Conservation (phyloP, 1,140 invertebrate genomes). For the Aradophagus sp. region DNA sequence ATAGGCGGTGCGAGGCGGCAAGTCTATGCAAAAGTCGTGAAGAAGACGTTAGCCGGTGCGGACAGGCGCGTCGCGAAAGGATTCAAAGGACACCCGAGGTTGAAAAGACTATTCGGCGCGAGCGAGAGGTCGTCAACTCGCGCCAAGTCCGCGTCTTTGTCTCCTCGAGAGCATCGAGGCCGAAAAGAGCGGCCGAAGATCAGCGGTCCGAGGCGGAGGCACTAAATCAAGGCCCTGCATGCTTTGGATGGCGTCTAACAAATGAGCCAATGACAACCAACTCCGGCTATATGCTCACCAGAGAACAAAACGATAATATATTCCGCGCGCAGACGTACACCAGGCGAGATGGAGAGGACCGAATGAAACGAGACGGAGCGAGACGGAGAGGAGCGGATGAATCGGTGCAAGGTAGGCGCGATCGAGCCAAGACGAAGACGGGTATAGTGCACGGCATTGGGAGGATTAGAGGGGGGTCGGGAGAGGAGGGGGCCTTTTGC, state of each 20-base stretch:
- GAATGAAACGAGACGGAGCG: conserved; percentile 1
- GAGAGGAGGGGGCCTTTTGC: conserved; percentile 56
- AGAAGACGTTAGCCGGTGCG: conserved; percentile 46
- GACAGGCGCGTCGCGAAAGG: conserved; percentile 33
- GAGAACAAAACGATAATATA: conserved; percentile 75
- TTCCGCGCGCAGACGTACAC: conserved; percentile 62
- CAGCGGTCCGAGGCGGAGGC: conserved; percentile 70
- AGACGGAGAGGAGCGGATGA: conserved; percentile 46
- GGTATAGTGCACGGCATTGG: conserved; percentile 24
- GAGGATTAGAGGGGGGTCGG: conserved; percentile 28
- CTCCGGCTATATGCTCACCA: conserved; percentile 62
- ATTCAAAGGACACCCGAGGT: conserved; percentile 56
- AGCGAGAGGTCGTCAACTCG: conserved; percentile 63
- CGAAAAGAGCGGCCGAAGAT: conserved; percentile 59
- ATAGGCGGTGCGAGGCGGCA: too few relatives aligned
- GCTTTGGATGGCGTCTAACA: conserved; percentile 75
- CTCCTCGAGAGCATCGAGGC: conserved; percentile 62
- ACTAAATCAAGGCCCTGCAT: conserved; percentile 75
- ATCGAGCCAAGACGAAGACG: conserved; percentile 30
- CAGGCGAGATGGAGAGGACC: conserved; percentile 33
- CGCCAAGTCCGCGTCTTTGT: conserved; percentile 66
- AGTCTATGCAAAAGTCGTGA: too few relatives aligned
- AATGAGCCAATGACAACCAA: conserved; percentile 76
- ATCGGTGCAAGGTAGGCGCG: conserved; percentile 38
- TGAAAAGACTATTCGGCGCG: conserved; percentile 41